Conservation (phyloP, 2,113 vertebrate species). For the Oceanodroma tethys region DNA sequence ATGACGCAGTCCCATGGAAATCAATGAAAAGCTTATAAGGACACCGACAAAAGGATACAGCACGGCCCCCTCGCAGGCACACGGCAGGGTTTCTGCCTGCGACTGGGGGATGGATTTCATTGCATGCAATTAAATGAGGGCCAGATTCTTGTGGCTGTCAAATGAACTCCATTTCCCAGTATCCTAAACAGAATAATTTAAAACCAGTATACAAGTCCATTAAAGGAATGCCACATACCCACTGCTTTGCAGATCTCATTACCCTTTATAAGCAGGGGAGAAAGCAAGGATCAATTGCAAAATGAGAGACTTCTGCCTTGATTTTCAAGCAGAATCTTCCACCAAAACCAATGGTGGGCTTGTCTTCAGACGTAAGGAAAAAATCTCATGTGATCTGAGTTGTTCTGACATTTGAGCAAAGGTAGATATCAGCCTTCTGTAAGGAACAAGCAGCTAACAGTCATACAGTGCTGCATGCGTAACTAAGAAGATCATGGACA, state of each 20-base stretch:
- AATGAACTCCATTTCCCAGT: background rate
- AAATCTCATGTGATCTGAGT: background rate
- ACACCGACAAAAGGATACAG: background rate
- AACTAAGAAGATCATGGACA: background rate
- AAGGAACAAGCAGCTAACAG: background rate
- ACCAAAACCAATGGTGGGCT: constrained; percentile 29
- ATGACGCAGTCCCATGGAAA: background rate
- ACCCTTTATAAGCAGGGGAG: background rate
- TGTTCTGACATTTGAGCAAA: background rate
- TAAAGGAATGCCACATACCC: constrained; percentile 3
- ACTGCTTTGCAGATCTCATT: background rate
- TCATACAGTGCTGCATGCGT: background rate
- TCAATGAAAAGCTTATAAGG: background rate
- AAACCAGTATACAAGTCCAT: background rate
- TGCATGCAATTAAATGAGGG: background rate
- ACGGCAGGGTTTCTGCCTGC: background rate
- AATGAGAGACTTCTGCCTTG: background rate
- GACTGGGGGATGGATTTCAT: background rate
- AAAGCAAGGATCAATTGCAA: constrained; percentile 3
- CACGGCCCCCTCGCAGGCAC: background rate
- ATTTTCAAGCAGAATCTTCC: constrained; percentile 56
- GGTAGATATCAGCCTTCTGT: background rate
- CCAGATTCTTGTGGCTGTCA: background rate
- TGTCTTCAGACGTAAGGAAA: background rate
- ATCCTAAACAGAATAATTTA: constrained; percentile 55